Conservation (phyloP, 2,797 vertebrate genomes). For the Botia almorhae region DNA sequence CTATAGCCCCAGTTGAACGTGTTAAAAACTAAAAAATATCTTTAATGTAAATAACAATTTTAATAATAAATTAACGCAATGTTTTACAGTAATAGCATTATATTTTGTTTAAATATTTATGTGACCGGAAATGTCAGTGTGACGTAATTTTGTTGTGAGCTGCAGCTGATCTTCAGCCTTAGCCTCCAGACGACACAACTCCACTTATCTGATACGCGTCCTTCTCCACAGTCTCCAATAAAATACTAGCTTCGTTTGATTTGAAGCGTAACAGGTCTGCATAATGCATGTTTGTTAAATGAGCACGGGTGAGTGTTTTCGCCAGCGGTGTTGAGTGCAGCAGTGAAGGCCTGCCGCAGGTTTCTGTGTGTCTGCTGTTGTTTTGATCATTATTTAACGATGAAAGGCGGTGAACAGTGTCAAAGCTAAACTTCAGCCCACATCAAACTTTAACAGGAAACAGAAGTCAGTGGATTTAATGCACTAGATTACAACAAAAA, state of each 20-base stretch:
- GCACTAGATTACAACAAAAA: constrained; percentile 21
- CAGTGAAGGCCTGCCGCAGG: constrained; percentile 54
- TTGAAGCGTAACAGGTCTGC: neutral
- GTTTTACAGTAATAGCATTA: neutral
- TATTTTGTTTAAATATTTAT: neutral
- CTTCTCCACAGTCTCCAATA: neutral
- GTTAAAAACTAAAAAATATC: neutral
- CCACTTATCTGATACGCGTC: neutral
- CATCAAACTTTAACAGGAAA: neutral
- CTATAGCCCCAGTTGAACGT: no score
- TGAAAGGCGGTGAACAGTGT: constrained; percentile 1
- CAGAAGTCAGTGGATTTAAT: constrained; percentile 21
- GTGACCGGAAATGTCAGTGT: constrained; percentile 45
- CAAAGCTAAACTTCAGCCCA: neutral
- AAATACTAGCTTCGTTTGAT: neutral
- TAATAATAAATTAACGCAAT: neutral
- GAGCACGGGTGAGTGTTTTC: neutral
- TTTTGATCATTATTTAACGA: constrained; percentile 13
- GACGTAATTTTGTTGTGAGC: constrained; percentile 64
- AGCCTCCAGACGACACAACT: constrained; percentile 4
- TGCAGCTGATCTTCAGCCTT: constrained; percentile 71
- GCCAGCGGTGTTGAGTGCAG: neutral
- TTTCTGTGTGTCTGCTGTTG: neutral
- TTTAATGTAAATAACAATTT: neutral
- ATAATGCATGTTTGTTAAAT: constrained; percentile 27